Conservation (phyloP, 2,888 invertebrate species). For the Spodoptera littoralis region DNA sequence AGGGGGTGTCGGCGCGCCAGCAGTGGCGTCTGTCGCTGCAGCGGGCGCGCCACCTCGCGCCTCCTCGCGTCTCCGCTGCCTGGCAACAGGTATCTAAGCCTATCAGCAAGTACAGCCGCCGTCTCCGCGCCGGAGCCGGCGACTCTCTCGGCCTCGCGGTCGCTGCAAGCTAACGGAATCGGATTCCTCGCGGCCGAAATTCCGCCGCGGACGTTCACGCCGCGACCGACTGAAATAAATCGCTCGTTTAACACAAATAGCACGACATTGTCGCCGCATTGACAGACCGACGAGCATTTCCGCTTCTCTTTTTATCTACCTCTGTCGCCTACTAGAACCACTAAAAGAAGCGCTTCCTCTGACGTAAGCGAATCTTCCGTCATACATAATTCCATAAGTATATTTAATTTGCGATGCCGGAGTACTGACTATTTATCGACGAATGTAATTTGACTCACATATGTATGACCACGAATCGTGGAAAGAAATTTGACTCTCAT, state of each 20-base stretch:
- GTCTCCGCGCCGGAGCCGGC: conserved; percentile 55
- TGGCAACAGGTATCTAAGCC: conserved; percentile 64
- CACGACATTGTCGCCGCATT: conserved; percentile 85
- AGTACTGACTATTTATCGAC: conserved; percentile 48
- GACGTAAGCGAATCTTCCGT: conserved; percentile 74
- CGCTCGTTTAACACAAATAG: conserved; percentile 88
- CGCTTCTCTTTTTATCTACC: conserved; percentile 81
- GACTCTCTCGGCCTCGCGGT: conserved; percentile 53
- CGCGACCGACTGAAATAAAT: conserved; percentile 87
- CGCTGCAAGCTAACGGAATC: conserved; percentile 81
- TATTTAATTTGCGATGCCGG: conserved; percentile 60
- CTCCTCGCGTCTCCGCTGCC: conserved; percentile 47
- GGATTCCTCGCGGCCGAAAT: conserved; percentile 86
- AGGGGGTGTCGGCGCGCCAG: conserved; percentile 69
- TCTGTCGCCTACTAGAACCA: conserved; percentile 58
- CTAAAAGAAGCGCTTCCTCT: conserved; percentile 72
- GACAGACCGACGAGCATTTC: conserved; percentile 85
- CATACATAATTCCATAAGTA: conserved; percentile 66
- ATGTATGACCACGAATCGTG: conserved; percentile 52
- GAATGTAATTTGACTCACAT: conserved; percentile 69
- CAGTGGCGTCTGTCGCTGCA: conserved; percentile 59
- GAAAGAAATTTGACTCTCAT: conserved; percentile 55
- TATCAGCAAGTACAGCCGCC: conserved; percentile 55
- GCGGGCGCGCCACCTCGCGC: conserved; percentile 44
- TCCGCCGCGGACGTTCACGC: conserved; percentile 87